Evolutionary conservation across 2,888 invertebrate genomes (phyloP), one percentile per base, ranked within the genome.

Genomic region (Cordilura impudica): DNA sequence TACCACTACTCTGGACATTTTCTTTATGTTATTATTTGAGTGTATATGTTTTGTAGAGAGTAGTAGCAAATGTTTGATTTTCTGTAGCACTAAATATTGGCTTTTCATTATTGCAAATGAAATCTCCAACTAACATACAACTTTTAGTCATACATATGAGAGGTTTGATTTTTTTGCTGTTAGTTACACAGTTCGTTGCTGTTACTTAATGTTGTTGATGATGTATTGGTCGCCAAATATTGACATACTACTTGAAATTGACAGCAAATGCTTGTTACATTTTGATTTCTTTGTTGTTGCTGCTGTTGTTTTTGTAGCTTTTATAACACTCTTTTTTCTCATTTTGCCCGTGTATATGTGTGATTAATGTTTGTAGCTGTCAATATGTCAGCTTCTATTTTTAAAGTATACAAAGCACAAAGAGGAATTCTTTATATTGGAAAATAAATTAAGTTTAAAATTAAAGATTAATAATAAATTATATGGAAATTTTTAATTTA

Each of bases 61-160:
- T 19, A 43, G 56, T 51, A 56, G 35, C n/a, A 58, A 56, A 75
- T 79, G 71, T 76, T 79, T 79, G 79, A 79, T 79, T 79, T 79
- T 75, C 67, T 67, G 67, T 60, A 75, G 79, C 79, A 79, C 78
- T 82, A 81, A 78, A 78, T 82, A 82, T 82, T 82, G 81, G 82
- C 79, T 78, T 82, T 82, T 82, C 82, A 82, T 82, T 82, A 82
- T 75, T 75, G 81, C 77, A 82, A 82, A 82, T 81, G 81, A 81
- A 82, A 82, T 81, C 79, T 70, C 54, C 70, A 78, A 74, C 67
- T 18, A 60, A 3, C 21, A 47, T 10, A 47, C 10, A 10, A 19
- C 19, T 2, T 49, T 19, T 8, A 69, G n/a, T 23, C 7, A 47
- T 18, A n/a, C 26, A 39, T 39, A 23, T 70, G 65, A 71, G 66